A percentile compares a stretch with the other conserved stretches of the same genome.
phyloP scores from a whole-genome alignment of 1,140 invertebrate genomes.

The Chionoecetes opilio region DNA sequence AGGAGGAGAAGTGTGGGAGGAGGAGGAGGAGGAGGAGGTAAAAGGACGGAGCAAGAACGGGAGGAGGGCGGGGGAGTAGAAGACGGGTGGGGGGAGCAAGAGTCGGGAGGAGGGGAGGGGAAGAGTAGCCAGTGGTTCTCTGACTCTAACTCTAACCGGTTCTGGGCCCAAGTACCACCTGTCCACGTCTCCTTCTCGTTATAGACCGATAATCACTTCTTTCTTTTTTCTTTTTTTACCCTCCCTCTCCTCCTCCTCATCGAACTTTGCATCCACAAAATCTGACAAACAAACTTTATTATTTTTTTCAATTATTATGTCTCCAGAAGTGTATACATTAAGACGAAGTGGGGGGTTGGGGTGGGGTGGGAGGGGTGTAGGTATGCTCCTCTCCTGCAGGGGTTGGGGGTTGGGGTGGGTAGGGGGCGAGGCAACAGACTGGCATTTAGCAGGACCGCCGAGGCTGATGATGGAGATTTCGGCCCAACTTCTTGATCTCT shows the following conservation, averaged over 20 bases:
- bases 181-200: background rate
- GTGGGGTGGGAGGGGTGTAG: no score
- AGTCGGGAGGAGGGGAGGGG: background rate
- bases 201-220: background rate
- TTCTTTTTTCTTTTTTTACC: background rate
- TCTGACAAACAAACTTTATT: background rate
- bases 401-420: background rate
- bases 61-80: background rate
- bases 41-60: no score
- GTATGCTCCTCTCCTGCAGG: no score
- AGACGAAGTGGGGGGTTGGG: background rate
- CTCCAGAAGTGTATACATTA: background rate
- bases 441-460: background rate
- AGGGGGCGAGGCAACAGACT: background rate
- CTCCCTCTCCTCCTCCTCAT: no score
- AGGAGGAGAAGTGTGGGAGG: background rate
- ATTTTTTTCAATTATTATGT: constrained; percentile 19
- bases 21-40: background rate
- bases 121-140: background rate
- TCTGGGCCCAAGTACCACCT: constrained; percentile 12
- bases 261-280: background rate
- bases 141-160: background rate
- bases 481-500: background rate
- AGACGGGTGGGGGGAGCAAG: background rate
- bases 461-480: background rate